phyloP scores from a whole-genome alignment of 1,140 invertebrate genomes.

The Cecropterus lyciades region DNA sequence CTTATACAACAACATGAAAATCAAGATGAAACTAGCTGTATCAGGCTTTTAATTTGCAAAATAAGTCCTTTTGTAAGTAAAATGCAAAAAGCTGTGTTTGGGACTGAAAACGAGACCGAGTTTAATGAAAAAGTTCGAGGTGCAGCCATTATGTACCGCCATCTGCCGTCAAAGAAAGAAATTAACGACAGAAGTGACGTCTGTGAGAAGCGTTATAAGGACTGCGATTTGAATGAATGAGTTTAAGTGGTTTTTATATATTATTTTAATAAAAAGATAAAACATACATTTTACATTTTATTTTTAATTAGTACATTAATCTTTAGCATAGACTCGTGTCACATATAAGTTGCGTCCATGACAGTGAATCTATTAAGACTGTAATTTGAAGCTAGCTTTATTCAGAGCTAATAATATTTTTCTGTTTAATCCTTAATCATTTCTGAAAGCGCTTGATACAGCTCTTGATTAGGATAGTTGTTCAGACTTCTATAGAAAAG shows the following conservation, averaged over 20 bases:
- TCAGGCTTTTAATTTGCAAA: constrained; percentile 91
- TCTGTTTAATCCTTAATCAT: no score
- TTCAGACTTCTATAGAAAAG: no score
- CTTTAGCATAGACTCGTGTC: not conserved
- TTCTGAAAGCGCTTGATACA: no score
- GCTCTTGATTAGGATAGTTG: no score
- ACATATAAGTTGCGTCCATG: no score
- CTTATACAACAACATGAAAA: constrained; percentile 81
- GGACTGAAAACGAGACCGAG: constrained; percentile 51
- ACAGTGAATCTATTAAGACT: no score
- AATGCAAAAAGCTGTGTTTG: constrained; percentile 88
- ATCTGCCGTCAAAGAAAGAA: constrained; percentile 87
- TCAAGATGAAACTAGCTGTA: constrained; percentile 87
- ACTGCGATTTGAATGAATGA: constrained; percentile 76
- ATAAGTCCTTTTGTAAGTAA: constrained; percentile 89
- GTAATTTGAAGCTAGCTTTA: no score
- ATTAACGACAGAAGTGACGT: constrained; percentile 86
- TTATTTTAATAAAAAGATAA: constrained; percentile 1
- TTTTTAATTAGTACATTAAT: not conserved
- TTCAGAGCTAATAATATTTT: no score
- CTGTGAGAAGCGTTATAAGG: constrained; percentile 87
- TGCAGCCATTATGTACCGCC: constrained; percentile 81
- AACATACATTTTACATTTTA: not conserved
- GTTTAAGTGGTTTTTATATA: constrained; percentile 4
- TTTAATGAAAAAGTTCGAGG: constrained; percentile 46